Conservation (phyloP, 2,797 vertebrate species). For the Gymnopithys bicolor region DNA sequence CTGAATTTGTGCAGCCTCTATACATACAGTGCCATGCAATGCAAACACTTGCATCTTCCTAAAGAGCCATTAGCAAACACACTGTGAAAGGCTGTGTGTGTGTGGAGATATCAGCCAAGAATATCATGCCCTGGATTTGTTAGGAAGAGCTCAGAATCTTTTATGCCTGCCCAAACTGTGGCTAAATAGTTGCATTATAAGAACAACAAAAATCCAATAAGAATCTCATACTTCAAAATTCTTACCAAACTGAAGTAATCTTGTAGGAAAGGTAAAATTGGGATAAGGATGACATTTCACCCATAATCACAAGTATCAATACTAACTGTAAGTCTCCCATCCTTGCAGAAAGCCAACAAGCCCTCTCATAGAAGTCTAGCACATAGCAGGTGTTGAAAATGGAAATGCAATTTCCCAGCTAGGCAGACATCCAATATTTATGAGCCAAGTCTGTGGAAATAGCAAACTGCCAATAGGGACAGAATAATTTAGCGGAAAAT, state of each 20-base stretch:
- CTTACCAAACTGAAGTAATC: background rate
- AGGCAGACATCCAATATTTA: conserved; percentile 71
- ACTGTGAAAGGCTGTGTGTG: background rate
- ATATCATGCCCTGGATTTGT: background rate
- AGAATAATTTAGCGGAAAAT: conserved; percentile 60
- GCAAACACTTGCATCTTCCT: background rate
- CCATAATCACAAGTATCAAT: background rate
- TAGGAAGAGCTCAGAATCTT: background rate
- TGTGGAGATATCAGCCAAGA: background rate
- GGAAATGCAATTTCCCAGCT: conserved; percentile 75
- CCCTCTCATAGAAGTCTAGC: conserved; percentile 53
- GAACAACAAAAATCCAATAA: background rate
- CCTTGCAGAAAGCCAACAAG: conserved; percentile 4
- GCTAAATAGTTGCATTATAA: background rate
- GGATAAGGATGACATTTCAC: background rate
- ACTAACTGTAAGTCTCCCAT: background rate
- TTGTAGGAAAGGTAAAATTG: background rate
- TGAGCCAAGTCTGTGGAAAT: conserved; percentile 70
- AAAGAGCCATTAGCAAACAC: background rate
- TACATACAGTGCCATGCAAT: background rate
- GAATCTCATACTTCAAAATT: background rate
- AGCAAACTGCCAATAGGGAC: conserved; percentile 57
- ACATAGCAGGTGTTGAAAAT: conserved; percentile 76
- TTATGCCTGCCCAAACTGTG: background rate
- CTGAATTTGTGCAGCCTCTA: background rate